A percentile compares a stretch with the other conserved stretches of the same genome.
These are phyloP conservation scores for Ormyrus labotus DNA, from an alignment of 2,888 invertebrate genomes.

Conservation along the genomic window DNA sequence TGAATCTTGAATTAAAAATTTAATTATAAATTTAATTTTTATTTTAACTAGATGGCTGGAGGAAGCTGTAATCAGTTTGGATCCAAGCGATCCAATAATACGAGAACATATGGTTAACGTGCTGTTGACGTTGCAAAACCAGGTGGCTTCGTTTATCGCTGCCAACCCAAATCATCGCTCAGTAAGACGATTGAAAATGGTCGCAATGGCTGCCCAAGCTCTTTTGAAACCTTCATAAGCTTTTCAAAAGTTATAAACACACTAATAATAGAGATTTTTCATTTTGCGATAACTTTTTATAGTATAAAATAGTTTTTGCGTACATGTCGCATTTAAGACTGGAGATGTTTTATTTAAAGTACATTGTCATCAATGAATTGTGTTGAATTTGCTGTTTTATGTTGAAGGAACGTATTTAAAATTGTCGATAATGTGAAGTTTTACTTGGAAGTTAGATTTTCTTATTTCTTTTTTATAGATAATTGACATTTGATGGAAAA, in stretches of 20 bases:
- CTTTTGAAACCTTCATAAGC: conserved; percentile 73
- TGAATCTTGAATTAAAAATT: neutral
- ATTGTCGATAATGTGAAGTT: conserved; percentile 29
- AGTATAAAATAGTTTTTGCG: conserved; percentile 42
- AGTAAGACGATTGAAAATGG: conserved; percentile 82
- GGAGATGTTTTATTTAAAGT: conserved; percentile 54
- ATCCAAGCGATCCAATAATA: conserved; percentile 85
- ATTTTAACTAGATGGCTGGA: conserved; percentile 84
- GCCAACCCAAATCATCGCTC: conserved; percentile 83
- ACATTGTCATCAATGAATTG: conserved; percentile 39
- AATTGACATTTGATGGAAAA: conserved; percentile 43
- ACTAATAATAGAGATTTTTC: conserved; percentile 46
- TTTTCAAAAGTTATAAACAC: conserved; percentile 38
- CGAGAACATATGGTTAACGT: conserved; percentile 90
- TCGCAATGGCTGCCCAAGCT: conserved; percentile 84
- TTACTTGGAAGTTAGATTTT: conserved; percentile 31
- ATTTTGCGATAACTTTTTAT: conserved; percentile 47
- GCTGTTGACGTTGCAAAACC: conserved; percentile 85
- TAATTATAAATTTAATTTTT: neutral
- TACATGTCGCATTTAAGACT: conserved; percentile 51
- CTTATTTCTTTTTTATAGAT: conserved; percentile 33
- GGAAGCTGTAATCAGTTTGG: conserved; percentile 90
- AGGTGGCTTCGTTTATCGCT: conserved; percentile 83
- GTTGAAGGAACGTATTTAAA: conserved; percentile 27
- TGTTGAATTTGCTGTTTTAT: conserved; percentile 47